Conservation (phyloP, 1,140 invertebrate genomes). For the Drosophila repleta region DNA sequence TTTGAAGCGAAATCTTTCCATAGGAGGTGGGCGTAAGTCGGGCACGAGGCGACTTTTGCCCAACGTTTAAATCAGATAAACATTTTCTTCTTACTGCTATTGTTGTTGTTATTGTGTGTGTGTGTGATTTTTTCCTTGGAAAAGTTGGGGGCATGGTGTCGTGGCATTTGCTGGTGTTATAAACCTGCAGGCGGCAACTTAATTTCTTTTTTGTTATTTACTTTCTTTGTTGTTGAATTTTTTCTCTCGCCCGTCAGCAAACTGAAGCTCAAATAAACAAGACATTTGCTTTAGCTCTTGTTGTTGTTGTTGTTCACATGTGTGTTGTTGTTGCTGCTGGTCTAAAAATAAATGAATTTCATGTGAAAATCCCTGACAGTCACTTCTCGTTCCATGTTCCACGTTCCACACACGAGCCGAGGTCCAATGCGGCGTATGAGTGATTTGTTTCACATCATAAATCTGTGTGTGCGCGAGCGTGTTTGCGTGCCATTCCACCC, state of each 20-base stretch:
- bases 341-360: slow-evolving; percentile 45
- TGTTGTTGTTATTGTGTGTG: slow-evolving; percentile 28
- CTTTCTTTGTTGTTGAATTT: slow-evolving; percentile 16
- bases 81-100: slow-evolving; percentile 61
- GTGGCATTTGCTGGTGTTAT: slow-evolving; percentile 62
- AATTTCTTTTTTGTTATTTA: slow-evolving; percentile 63
- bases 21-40: neutral
- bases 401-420: slow-evolving; percentile 10
- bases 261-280: slow-evolving; percentile 67
- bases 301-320: slow-evolving; percentile 29
- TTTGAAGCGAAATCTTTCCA: slow-evolving; percentile 54
- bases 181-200: slow-evolving; percentile 78
- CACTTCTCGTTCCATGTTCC: slow-evolving; percentile 46
- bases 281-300: slow-evolving; percentile 55
- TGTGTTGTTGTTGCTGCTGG: slow-evolving; percentile 35
- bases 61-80: slow-evolving; percentile 79
- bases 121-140: slow-evolving; percentile 1
- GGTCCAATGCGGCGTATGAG: slow-evolving; percentile 44
- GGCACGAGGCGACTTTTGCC: slow-evolving; percentile 49
- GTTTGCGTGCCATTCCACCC: slow-evolving; percentile 14
- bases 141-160: slow-evolving; percentile 1
- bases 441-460: slow-evolving; percentile 51
- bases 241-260: slow-evolving; percentile 22
- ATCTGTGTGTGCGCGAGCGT: slow-evolving; percentile 40
- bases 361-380: slow-evolving; percentile 51